phyloP scores from a whole-genome alignment of 2,113 vertebrate species.

The Cheilinus undulatus region DNA sequence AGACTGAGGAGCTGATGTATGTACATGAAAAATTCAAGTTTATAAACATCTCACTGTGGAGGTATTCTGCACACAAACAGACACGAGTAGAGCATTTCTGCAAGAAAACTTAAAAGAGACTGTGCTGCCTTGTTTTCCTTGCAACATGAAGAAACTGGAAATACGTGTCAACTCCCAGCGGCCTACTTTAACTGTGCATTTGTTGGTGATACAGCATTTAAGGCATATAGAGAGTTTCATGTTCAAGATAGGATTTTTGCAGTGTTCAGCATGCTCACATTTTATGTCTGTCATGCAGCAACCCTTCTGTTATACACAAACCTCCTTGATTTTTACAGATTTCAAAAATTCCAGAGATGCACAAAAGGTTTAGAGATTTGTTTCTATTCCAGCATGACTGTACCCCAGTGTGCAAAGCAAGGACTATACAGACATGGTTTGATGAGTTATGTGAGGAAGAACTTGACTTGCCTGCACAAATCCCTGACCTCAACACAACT shows the following conservation, averaged over 20 bases:
- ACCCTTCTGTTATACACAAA: too few relatives aligned
- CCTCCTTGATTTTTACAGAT: too few relatives aligned
- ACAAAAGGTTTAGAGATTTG: too few relatives aligned
- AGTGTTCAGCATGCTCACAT: background rate
- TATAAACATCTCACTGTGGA: background rate
- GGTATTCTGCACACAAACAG: constrained; percentile 12
- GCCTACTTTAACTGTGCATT: background rate
- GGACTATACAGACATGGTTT: too few relatives aligned
- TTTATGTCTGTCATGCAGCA: background rate
- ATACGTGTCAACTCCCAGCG: background rate
- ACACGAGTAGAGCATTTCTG: background rate
- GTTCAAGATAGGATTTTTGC: background rate
- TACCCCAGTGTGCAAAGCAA: too few relatives aligned
- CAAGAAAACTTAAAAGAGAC: background rate
- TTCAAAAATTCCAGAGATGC: too few relatives aligned
- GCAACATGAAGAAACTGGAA: background rate
- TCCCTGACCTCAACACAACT: too few relatives aligned
- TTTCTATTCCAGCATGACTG: too few relatives aligned
- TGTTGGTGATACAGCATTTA: background rate
- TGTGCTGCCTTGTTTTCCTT: background rate
- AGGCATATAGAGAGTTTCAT: background rate
- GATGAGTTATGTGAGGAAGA: too few relatives aligned
- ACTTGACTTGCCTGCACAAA: too few relatives aligned
- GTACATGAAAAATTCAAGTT: constrained; percentile 9
- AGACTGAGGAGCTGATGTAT: constrained; percentile 6